Base-by-base conservation (phyloP, 2,113 vertebrate species). In the Bos indicus region DNA sequence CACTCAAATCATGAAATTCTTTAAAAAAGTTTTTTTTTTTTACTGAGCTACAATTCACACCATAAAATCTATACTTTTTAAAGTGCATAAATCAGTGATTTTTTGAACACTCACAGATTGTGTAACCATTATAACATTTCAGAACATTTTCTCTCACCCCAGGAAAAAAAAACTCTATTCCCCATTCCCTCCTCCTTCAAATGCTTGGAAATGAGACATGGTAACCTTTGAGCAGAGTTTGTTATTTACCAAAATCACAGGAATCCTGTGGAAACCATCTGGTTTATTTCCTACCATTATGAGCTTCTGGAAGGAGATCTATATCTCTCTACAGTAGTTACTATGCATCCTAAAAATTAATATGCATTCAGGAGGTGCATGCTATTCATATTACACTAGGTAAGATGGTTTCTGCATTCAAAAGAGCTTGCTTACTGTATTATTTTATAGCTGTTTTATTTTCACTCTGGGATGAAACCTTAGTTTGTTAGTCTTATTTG, bases 161-260 rank as follows among this genome's bases (percentile, higher is more conserved):
- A 48, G 46, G 91, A 83, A 95, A 71, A 88, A 71, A 48, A 71
- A 71, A 40, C 5, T 40, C n/a, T 40, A 88, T 23, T 88, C 46
- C 25, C 40, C 16, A 67, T 74, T 94, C 3, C 33, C 10, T 19
- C 19, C 62, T n/a, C 15, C 62, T 23, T 15, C 28, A n/a, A 85
- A 10, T 7, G 33, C 30, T n/a, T 93, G 85, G 56, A 86, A 64
- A 74, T 74, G 48, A 97, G 64, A 90, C 9, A 26, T 43, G 26
- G 40, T 54, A 78, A 28, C 51, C 48, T 64, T 89, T 60, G 71
- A 96, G 78, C 48, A 89, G 83, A 92, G 16, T 83, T 91, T 92
- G 36, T 91, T 90, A 81, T 85, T 95, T 95, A 96, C 43, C 57
- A 95, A 91, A 97, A 94, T 97, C 78, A 59, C 51, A 80, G 52